These are phyloP conservation scores for Hydrozoanthus tunicans DNA, from an alignment of 64 coral and sea anemone genomes.

Conservation along the genomic window DNA sequence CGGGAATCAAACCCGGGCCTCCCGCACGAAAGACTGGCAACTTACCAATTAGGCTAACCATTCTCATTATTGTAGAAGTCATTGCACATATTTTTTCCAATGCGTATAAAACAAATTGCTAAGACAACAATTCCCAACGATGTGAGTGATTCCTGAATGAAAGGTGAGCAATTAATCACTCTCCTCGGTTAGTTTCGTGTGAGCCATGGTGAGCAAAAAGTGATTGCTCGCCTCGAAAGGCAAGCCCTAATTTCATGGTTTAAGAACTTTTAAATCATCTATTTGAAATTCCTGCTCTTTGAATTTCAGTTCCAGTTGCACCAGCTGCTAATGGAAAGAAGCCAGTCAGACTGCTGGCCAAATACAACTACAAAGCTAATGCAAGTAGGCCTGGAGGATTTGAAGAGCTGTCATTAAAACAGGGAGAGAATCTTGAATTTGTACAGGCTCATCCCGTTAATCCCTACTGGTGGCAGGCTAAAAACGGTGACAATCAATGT, in stretches of 20 bases:
- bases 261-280: neutral
- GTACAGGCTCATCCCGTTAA: constrained; percentile 66
- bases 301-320: constrained; percentile 21
- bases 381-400: constrained; percentile 84
- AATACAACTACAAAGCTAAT: constrained; percentile 88
- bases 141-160: too few relatives aligned
- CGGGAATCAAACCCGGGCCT: too few relatives aligned
- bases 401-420: constrained; percentile 81
- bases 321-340: constrained; percentile 64
- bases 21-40: too few relatives aligned
- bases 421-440: constrained; percentile 81
- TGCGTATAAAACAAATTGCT: too few relatives aligned
- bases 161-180: too few relatives aligned
- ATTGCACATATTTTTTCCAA: too few relatives aligned
- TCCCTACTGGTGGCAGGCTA: constrained; percentile 91
- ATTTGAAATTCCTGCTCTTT: neutral
- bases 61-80: too few relatives aligned
- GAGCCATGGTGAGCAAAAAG: too few relatives aligned
- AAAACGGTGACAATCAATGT: constrained; percentile 43
- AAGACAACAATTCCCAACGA: too few relatives aligned
- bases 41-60: too few relatives aligned
- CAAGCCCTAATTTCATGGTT: neutral
- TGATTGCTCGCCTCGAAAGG: too few relatives aligned
- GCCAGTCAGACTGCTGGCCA: constrained; percentile 68
- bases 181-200: too few relatives aligned